Conservation (phyloP, 2,888 invertebrate species). For the Pycnomerus fuliginosus region DNA sequence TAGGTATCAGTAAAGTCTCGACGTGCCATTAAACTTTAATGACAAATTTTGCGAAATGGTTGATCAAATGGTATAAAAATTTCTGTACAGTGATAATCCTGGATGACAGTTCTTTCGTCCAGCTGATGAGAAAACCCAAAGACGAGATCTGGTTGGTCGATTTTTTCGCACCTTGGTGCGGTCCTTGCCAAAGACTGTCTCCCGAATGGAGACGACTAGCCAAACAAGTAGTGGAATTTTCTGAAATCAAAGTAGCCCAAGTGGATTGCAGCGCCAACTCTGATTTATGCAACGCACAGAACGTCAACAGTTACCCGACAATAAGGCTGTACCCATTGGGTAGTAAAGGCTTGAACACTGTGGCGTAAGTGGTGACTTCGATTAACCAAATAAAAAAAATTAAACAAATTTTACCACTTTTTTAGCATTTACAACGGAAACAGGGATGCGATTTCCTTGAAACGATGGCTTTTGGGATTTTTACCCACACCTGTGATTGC, state of each 20-base stretch:
- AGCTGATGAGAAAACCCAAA: constrained; percentile 56
- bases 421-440: constrained; percentile 61
- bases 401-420: constrained; percentile 7
- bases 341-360: constrained; percentile 53
- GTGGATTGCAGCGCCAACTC: constrained; percentile 66
- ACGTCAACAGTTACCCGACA: constrained; percentile 67
- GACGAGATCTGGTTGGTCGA: constrained; percentile 68
- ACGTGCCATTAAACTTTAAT: no score
- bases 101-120: constrained; percentile 57
- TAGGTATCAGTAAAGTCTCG: no score
- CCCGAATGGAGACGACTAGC: constrained; percentile 69
- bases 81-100: constrained; percentile 57
- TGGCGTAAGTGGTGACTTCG: constrained; percentile 52
- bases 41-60: no score
- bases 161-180: constrained; percentile 75
- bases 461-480: constrained; percentile 64
- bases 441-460: constrained; percentile 62
- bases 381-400: background rate
- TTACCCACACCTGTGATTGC: constrained; percentile 60
- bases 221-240: constrained; percentile 54
- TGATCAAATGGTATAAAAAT: no score
- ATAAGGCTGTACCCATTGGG: constrained; percentile 66
- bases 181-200: constrained; percentile 68
- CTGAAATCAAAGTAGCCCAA: constrained; percentile 60
- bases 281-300: constrained; percentile 59